Evolutionary conservation across 2,797 vertebrate species (phyloP), one percentile per base, ranked within the genome.

Genomic region (Periophthalmus magnuspinnatus): DNA sequence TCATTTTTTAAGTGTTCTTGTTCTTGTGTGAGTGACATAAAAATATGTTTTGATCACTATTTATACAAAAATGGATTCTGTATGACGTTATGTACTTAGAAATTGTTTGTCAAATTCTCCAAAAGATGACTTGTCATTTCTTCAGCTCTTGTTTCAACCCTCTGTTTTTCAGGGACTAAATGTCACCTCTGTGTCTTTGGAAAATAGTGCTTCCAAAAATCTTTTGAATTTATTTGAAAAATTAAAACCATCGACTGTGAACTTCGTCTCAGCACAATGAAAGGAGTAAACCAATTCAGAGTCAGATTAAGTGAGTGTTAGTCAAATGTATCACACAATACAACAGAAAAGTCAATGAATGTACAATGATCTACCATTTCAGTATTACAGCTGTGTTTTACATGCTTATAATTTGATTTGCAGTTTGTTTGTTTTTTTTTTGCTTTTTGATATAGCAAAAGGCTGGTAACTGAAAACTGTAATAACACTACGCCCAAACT

Each of bases 31-130:
- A 87, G 81, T 89, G 90, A 84, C 67, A 71, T 76, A 88, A 75
- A 83, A 67, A 61, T 89, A 83, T 90, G 87, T 93, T 92, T 92
- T 90, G 86, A 90, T 80, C 81, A 88, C 92, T 95, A 95, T 95
- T 95, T 94, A 95, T 94, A 93, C 84, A 70, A 89, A 88, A 88
- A 80, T 81, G 67, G 74, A 90, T 78, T 81, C 89, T 79, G 68
- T 85, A 81, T 81, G 81, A 83, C 63, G 68, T 69, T 78, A 78
- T 22, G 16, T 68, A 84, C 71, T 86, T 69, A 84, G 80, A 72
- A 84, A 84, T 74, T 85, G 86, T 82, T 86, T 81, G 86, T 89
- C 89, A 88, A 86, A 75, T 74, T 82, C 82, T 82, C 70, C 73
- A 76, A 80, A 86, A 81, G 70, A 84, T 54, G 74, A 69, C 81